Conservation (phyloP, 2,113 vertebrate species). For the Phrynosoma blainvillii region DNA sequence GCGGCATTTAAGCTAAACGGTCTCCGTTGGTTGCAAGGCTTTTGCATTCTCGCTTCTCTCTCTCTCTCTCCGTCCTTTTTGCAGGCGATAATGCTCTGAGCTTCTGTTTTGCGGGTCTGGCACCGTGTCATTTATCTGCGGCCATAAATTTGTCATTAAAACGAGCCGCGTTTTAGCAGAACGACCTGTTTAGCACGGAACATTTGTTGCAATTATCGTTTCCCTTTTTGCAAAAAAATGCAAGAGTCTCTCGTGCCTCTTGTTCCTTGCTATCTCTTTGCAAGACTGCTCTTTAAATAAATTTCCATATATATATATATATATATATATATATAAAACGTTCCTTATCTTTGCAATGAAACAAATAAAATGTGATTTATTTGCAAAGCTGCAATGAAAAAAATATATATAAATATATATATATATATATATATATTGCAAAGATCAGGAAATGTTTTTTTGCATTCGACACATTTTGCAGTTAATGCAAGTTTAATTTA, state of each 20-base stretch:
- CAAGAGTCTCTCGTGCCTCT: constrained; percentile 62
- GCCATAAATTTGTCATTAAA: constrained; percentile 50
- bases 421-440: too few relatives aligned
- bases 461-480: too few relatives aligned
- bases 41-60: not conserved
- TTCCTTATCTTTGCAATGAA: too few relatives aligned
- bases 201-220: constrained; percentile 55
- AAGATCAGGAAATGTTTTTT: too few relatives aligned
- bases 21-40: constrained; percentile 11
- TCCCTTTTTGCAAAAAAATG: constrained; percentile 32
- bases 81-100: not conserved
- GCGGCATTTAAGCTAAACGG: too few relatives aligned
- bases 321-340: too few relatives aligned
- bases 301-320: too few relatives aligned
- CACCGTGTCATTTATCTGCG: constrained; percentile 43
- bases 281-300: too few relatives aligned
- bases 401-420: too few relatives aligned
- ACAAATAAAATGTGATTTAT: too few relatives aligned
- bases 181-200: constrained; percentile 44
- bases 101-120: constrained; percentile 45
- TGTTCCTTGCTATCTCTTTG: constrained; percentile 37
- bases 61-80: constrained; percentile 21
- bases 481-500: too few relatives aligned
- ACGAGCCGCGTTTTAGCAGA: constrained; percentile 56
- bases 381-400: too few relatives aligned